A percentile compares a stretch with the other conserved stretches of the same genome.
These are phyloP conservation scores for Araneus ventricosus DNA, from an alignment of 1,140 invertebrate genomes.

Conservation along the genomic window DNA sequence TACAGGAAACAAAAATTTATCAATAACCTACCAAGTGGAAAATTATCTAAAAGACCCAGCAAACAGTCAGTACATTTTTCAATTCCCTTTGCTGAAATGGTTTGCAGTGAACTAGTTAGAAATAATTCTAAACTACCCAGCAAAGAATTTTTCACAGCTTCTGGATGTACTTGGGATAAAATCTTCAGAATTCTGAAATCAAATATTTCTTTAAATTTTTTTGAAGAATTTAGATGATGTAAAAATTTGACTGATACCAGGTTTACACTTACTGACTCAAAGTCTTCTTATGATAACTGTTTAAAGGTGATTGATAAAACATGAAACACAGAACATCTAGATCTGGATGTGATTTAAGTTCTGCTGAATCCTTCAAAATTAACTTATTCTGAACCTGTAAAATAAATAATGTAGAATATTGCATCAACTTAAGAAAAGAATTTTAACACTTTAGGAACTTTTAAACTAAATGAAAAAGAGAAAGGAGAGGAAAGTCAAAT, in stretches of 20 bases:
- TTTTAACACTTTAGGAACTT: background rate
- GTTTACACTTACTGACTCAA: conserved; percentile 1
- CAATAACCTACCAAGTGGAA: conserved; percentile 3
- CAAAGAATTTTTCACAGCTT: background rate
- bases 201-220: background rate
- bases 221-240: background rate
- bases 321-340: conserved; percentile 1
- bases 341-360: background rate
- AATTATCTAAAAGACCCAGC: conserved; percentile 19
- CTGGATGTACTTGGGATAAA: background rate
- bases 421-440: background rate
- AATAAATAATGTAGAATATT: background rate
- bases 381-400: conserved; percentile 10
- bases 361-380: background rate
- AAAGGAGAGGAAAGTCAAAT: background rate
- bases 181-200: conserved; percentile 9
- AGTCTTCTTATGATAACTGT: conserved; percentile 52
- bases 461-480: no score
- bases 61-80: background rate
- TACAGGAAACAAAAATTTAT: background rate
- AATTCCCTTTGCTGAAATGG: background rate
- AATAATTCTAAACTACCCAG: background rate
- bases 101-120: background rate
- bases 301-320: conserved; percentile 44
- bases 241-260: background rate